Evolutionary conservation across 23 tunicate species (phyloP), one percentile per base, ranked within the genome.

Genomic region (Corella eumyota): DNA sequence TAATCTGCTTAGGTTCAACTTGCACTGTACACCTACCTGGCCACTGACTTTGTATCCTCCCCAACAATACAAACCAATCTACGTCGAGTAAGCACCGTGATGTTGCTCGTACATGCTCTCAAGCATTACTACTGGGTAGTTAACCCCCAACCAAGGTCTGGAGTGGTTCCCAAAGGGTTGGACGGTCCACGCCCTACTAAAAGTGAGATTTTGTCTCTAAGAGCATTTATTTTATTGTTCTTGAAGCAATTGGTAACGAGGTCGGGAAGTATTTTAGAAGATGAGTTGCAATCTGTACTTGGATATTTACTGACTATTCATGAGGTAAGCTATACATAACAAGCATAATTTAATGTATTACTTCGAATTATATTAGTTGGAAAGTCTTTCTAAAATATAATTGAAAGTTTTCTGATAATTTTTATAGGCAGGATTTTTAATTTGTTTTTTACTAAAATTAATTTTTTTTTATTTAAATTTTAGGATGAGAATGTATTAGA

Each of bases 51-150:
- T 58, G 81, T 78, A 13, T 30, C 75, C 7, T 84, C 95, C 7
- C 58, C 83, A 25, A 65, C 90, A 1, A 84, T 93, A 24, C 99
- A 93, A 54, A 78, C 86, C 56, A 77, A 70, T 25, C 25, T 93
- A 15, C 71, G 99, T 3, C 82, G 99, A 27, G 99, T 93, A 62
- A 77, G 90, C 68, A 93, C 99, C 3, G 77, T 88, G n/a, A 58
- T 93, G 3, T 58, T 93, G 45, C 63, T 85, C 36, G 70, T 93
- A 32, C 99, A 93, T 61, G 86, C 99, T 31, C 77, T 93, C 31
- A 93, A 93, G 57, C 77, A 93, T 50, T 93, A 84, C 52, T 93
- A 93, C 78, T 93, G 99, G 99, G 87, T 93, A 55, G 83, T 70
- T 13, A 75, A 77, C 51, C 95, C 99, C 48, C 76, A 55, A 38